Percentiles rank a stretch among this genome's conserved stretches.
Conservation (phyloP, 2,113 vertebrate species). For the Centropus bengalensis region DNA sequence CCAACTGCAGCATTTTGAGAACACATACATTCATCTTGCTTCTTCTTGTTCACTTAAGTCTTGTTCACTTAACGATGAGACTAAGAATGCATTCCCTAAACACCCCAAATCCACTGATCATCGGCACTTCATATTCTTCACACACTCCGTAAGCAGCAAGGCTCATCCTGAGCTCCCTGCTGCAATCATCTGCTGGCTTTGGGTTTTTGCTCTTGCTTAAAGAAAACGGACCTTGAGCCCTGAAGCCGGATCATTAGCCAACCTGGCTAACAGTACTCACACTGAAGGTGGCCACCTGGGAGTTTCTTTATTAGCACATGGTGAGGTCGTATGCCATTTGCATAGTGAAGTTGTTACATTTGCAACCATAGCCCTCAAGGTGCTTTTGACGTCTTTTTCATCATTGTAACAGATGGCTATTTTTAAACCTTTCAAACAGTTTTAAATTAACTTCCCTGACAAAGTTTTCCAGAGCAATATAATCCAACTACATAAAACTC, state of each 20-base stretch:
- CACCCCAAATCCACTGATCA: neutral
- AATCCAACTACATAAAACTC: neutral
- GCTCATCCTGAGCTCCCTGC: neutral
- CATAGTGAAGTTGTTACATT: neutral
- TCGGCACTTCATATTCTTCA: neutral
- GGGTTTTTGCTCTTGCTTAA: neutral
- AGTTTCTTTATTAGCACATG: too few species aligned
- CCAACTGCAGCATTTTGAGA: neutral
- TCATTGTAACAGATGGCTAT: neutral
- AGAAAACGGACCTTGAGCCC: neutral
- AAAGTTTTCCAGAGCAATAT: neutral
- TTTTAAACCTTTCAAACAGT: neutral
- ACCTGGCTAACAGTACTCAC: neutral
- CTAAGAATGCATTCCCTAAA: neutral
- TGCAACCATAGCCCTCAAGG: neutral
- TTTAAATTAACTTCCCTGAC: neutral
- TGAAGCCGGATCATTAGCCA: neutral
- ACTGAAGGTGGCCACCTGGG: neutral
- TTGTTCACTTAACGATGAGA: neutral
- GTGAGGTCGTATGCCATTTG: rapidly evolving
- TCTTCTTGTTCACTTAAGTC: too few species aligned
- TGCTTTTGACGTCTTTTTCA: neutral
- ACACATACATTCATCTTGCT: rapidly evolving
- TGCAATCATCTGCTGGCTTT: neutral
- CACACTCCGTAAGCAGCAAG: neutral